Evolutionary conservation across 2,113 vertebrate species (phyloP).

Genomic region (Oreotrochilus melanogaster): DNA sequence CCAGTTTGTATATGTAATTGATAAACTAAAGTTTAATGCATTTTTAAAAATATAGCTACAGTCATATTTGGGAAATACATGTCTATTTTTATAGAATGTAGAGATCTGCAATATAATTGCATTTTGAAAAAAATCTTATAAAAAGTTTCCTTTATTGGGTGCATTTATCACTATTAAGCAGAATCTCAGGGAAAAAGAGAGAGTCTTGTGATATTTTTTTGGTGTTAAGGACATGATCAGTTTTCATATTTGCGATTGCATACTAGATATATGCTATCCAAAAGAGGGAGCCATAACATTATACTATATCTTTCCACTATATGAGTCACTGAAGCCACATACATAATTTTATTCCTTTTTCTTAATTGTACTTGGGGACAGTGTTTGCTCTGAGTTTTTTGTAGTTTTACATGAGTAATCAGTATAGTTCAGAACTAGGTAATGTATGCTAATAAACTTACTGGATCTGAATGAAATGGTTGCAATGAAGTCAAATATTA

Average conservation of each 20-base stretch:
- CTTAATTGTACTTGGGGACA: background rate
- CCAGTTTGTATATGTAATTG: background rate
- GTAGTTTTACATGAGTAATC: background rate
- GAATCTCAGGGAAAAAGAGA: background rate
- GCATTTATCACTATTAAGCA: background rate
- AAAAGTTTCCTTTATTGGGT: background rate
- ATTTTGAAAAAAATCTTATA: constrained; percentile 4
- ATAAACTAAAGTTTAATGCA: background rate
- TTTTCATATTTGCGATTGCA: background rate
- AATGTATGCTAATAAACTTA: background rate
- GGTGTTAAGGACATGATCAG: background rate
- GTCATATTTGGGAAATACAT: background rate
- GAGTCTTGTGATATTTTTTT: background rate
- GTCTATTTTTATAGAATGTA: background rate
- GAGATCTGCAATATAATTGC: background rate
- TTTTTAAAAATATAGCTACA: background rate
- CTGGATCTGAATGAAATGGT: background rate
- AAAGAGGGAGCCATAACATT: constrained; percentile 79
- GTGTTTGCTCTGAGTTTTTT: background rate
- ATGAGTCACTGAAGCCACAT: background rate
- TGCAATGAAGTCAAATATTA: background rate
- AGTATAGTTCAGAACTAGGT: background rate
- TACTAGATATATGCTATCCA: constrained; percentile 55
- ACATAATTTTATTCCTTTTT: background rate
- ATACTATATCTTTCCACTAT: background rate